Conservation (phyloP, 2,888 invertebrate species). For the Andrena praecox region DNA sequence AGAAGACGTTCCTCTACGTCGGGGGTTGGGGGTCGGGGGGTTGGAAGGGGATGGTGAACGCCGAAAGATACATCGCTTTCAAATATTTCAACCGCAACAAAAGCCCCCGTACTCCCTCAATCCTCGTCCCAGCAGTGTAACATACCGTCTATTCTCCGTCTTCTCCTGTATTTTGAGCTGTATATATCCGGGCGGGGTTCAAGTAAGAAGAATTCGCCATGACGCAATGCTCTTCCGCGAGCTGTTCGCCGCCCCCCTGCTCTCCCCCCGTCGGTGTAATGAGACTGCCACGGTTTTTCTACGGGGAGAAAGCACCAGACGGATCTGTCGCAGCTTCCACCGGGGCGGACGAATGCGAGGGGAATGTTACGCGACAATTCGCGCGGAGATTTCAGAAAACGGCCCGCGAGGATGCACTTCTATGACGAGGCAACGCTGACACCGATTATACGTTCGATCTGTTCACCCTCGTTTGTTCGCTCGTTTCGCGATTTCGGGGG, state of each 20-base stretch:
- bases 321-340: constrained; percentile 5
- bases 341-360: constrained; percentile 16
- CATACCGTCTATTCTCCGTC: constrained; percentile 51
- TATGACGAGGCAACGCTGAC: constrained; percentile 2
- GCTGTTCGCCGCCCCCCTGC: neutral
- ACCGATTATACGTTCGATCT: constrained; percentile 12
- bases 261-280: constrained; percentile 38
- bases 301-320: constrained; percentile 20
- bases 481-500: neutral
- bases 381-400: constrained; percentile 30
- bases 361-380: constrained; percentile 24
- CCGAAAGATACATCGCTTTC: constrained; percentile 66
- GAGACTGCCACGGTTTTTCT: constrained; percentile 37
- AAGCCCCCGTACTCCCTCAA: constrained; percentile 58
- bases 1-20: constrained; percentile 32
- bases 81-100: constrained; percentile 71
- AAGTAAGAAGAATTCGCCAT: constrained; percentile 45
- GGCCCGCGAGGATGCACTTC: constrained; percentile 29
- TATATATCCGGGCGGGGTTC: constrained; percentile 3
- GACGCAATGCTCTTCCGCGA: constrained; percentile 44
- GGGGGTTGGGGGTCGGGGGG: constrained; percentile 15
- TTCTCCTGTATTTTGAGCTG: constrained; percentile 39
- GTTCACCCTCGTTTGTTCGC: neutral
- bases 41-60: constrained; percentile 22
- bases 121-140: constrained; percentile 50